Conservation (phyloP, 1,140 invertebrate species). For the Achatina immaculata region DNA sequence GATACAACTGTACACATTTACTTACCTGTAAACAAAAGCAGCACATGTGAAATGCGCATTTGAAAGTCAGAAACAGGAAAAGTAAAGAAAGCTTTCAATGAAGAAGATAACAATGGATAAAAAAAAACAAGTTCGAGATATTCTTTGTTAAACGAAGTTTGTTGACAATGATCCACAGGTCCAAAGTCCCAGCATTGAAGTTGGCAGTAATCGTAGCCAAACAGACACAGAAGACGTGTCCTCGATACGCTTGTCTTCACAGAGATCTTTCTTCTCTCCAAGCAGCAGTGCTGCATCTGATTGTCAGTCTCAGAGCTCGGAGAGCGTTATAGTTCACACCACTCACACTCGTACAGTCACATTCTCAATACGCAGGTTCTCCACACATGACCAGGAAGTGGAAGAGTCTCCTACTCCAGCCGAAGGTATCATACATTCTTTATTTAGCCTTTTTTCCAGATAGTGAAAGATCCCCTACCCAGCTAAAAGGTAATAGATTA, state of each 20-base stretch:
- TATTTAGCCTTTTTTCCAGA: not conserved
- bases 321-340: constrained; percentile 65
- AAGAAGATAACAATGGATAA: no score
- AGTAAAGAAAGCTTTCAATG: no score
- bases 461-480: not conserved
- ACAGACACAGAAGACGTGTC: constrained; percentile 39
- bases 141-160: no score
- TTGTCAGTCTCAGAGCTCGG: constrained; percentile 62
- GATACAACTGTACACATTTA: no score
- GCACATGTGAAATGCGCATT: no score
- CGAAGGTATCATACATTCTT: constrained; percentile 63
- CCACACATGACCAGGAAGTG: constrained; percentile 50
- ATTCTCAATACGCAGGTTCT: constrained; percentile 63
- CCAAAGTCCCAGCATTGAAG: constrained; percentile 35
- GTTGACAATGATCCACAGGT: no score
- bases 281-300: constrained; percentile 61
- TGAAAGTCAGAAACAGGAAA: no score
- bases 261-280: constrained; percentile 64
- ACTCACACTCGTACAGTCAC: constrained; percentile 67
- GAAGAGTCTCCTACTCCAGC: constrained; percentile 55
- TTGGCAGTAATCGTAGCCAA: constrained; percentile 34
- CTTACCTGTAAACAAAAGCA: no score
- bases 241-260: constrained; percentile 41
- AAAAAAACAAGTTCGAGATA: no score
- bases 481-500: no score